Evolutionary conservation across 2,888 invertebrate species (phyloP), one percentile per base, ranked within the genome.

Genomic region (Patella caerulea): DNA sequence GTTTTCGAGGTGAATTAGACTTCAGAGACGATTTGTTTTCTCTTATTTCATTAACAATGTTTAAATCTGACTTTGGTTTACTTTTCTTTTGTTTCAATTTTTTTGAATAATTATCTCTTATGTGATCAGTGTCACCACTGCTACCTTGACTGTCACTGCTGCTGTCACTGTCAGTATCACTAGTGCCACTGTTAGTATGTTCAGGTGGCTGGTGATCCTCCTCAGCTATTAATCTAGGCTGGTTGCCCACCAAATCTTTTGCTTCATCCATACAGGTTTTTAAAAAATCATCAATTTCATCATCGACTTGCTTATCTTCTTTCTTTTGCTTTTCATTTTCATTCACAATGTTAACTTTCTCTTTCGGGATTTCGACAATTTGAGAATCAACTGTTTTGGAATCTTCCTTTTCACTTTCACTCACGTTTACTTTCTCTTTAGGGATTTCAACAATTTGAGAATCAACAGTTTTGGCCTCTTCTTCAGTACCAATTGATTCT

Each of bases 231-330:
- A 65, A 24, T 19, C 24, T 65, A 12, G 12, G 19, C 12, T 65
- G 65, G 24, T 65, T 65, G 73, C 79, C 79, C 52, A 82, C 78
- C 73, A 75, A 53, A 45, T 73, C 76, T 74, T 83, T 78, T 76
- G 79, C 76, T 73, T 80, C 76, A 65, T 77, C 76, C 59, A 79
- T 76, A 76, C 82, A 29, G 72, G 78, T 79, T 45, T 82, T 75
- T 29, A 79, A 77, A 71, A 79, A 74, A 69, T 81, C 78, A 74
- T 83, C 81, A 71, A 83, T 76, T 53, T 82, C 76, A 59, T 82
- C 79, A 69, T 83, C 74, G 11, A 78, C 80, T 76, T 82, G 79
- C 69, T 79, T 82, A 14, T 79, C 81, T 55, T 77, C 78, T 72
- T 80, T 74, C 74, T 83, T 82, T 56, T 83, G 80, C 11, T 78